Base-by-base conservation (phyloP, 2,888 invertebrate genomes). In the Chrysolina oricalcia region DNA sequence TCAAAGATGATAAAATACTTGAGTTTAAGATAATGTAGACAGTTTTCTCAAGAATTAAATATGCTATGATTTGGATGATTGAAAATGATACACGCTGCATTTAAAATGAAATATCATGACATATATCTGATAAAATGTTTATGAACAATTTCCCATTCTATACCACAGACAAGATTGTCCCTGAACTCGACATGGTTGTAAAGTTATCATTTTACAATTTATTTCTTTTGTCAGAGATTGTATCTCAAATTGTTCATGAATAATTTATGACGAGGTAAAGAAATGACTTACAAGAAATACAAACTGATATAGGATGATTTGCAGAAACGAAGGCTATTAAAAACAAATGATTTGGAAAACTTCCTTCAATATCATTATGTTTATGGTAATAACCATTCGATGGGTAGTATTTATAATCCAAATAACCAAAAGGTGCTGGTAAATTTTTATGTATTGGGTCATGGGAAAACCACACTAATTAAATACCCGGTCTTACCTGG, bases 161-260 rank as follows among this genome's bases (percentile, higher is more conserved):
- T 21, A 21, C 53, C 53, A 53, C 53, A 53, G 53, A 53, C 13
- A 21, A 53, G 11, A 21, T 53, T 13, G 13, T 53, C 21, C 21
- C 21, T 53, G 53, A 53, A 53, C 53, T 53, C 19, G 21, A 53
- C 53, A 21, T 15, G 43, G 23, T 21, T 21, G 21, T 53, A 53
- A 53, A 53, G 53, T 21, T 53, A 13, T 53, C 53, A 53, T 17
- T 53, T 53, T 53, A 21, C 21, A 53, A 53, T 53, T 21, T 0
- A 53, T 53, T 53, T 21, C 21, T 53, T 53, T 21, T 21, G 21
- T 53, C 21, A 53, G 53, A 53, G 53, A 53, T 53, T 53, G 53
- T 53, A 53, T 53, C 53, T 21, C 23, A 21, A 53, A 53, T 53
- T 21, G 53, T 21, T 53, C 53, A 21, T 53, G 23, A 53, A 53